Evolutionary conservation across 2,797 vertebrate species (phyloP), one percentile per base, ranked within the genome.

Genomic region (Leuciscus waleckii): DNA sequence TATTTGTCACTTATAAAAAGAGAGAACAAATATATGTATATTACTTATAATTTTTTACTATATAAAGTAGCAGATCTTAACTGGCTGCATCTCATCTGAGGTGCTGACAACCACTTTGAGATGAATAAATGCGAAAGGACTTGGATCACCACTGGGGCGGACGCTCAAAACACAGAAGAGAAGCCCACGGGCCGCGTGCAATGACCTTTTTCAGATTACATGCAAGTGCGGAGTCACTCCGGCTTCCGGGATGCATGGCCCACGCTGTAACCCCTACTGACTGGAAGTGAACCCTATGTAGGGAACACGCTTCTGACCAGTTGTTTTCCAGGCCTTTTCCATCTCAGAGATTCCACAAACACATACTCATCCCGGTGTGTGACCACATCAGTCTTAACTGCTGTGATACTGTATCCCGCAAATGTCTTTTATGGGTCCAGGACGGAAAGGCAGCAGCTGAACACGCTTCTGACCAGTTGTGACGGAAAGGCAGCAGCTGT

Each of bases 51-150:
- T 10, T 11, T 58, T 58, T n/a, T 56, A 58, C 23, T 11, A 61
- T 61, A 32, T 65, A 65, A 16, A 65, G 26, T 58, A 79, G 58
- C 82, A 87, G 54, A 74, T 63, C 56, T 35, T 32, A n/a, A 1
- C 46, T 67, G n/a, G 16, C 63, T 81, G 51, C 71, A 79, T 87
- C 82, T 76, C 14, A 5, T 91, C 89, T 87, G 88, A 88, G 86
- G 88, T 85, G 91, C 88, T 93, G 93, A 94, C 90, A 91, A 90
- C 68, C 86, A 87, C 63, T 56, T 93, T 88, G 87, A 90, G 87
- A 67, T 89, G 91, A 90, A 90, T 89, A 90, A 92, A 93, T 89
- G 87, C 14, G 26, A 77, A 26, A 84, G 46, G 82, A 77, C 82
- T 76, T 35, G 1, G 43, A 75, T 41, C 37, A 43, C 32, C 46